Evolutionary conservation across 1,140 invertebrate species (phyloP).

Genomic region (Copidosoma floridanum): DNA sequence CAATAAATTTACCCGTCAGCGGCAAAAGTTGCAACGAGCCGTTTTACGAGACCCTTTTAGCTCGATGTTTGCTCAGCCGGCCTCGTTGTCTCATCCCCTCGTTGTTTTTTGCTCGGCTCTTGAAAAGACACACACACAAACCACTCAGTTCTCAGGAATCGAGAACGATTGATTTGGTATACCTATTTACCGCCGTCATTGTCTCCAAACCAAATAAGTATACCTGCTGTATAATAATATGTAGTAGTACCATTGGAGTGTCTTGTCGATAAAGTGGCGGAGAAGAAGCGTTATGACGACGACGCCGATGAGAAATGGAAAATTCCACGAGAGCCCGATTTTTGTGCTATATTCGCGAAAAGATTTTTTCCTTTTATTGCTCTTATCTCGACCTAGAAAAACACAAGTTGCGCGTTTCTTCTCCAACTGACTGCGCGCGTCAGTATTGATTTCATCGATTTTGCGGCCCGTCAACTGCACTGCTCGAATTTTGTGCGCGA

Average conservation of each 20-base stretch:
- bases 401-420: slow-evolving; percentile 20
- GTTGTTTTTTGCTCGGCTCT: not conserved
- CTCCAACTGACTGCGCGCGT: too few relatives aligned
- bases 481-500: slow-evolving; percentile 20
- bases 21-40: slow-evolving; percentile 23
- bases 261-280: not conserved
- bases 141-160: not conserved
- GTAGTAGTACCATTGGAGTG: not conserved
- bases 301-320: not conserved
- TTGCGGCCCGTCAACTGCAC: slow-evolving; percentile 17
- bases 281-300: not conserved
- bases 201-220: too few relatives aligned
- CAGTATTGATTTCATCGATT: slow-evolving; percentile 14
- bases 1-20: too few relatives aligned
- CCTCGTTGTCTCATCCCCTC: not conserved
- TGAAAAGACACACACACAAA: not conserved
- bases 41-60: slow-evolving; percentile 23
- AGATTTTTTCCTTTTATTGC: slow-evolving; percentile 3
- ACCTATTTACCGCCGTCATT: too few relatives aligned
- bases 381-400: slow-evolving; percentile 25
- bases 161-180: slow-evolving; percentile 20
- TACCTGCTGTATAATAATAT: slow-evolving; percentile 7
- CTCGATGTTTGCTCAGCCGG: slow-evolving; percentile 16
- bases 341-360: not conserved
- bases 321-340: slow-evolving; percentile 5